phyloP scores from a whole-genome alignment of 2,113 vertebrate genomes.

The Neopipo cinnamomea region DNA sequence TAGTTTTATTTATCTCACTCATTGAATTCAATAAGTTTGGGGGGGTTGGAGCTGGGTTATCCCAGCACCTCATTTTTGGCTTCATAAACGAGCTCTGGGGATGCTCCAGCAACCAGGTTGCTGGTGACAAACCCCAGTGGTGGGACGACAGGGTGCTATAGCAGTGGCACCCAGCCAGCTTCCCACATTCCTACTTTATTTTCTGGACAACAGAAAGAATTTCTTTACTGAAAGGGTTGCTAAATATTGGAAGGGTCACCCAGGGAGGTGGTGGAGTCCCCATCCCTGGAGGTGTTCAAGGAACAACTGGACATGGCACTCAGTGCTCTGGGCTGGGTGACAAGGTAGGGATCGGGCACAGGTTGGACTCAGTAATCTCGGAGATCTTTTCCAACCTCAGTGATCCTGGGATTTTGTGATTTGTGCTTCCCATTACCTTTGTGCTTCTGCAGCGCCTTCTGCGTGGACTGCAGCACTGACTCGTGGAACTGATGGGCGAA shows the following conservation, averaged over 20 bases:
- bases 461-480: slow-evolving; percentile 97
- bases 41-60: not conserved
- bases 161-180: not conserved
- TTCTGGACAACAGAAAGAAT: not conserved
- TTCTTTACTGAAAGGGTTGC: not conserved
- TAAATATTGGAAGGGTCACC: not conserved
- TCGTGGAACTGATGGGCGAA: slow-evolving; percentile 99
- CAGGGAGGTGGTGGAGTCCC: not conserved
- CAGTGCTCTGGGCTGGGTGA: not conserved
- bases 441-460: slow-evolving; percentile 97
- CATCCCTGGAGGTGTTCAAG: no score
- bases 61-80: not conserved
- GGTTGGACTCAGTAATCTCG: not conserved
- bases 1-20: not conserved
- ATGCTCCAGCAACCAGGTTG: not conserved
- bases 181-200: not conserved
- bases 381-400: not conserved
- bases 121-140: accelerated
- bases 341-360: not conserved
- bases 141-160: not conserved
- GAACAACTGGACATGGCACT: accelerated
- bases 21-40: not conserved
- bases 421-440: slow-evolving; percentile 78
- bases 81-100: not conserved
- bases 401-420: not conserved